Evolutionary conservation across 1,140 invertebrate species (phyloP).

Genomic region (Aphaenogaster floridana): DNA sequence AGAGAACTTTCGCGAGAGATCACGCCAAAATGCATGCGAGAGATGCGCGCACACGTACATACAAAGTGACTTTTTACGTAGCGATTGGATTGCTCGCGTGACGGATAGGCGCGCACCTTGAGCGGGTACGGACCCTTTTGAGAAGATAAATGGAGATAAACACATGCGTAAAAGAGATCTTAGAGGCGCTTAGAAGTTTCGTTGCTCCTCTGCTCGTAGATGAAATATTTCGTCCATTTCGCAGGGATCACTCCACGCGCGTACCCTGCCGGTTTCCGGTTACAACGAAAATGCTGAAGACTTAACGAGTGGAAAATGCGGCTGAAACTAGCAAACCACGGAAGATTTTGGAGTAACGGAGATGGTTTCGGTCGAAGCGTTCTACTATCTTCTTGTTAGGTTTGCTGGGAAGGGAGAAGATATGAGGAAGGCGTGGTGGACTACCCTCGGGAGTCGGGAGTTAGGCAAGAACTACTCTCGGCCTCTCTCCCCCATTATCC

Average conservation of each 20-base stretch:
- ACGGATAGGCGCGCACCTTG: not conserved
- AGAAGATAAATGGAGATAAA: not conserved
- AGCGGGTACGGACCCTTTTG: not conserved
- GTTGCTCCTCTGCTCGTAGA: not conserved
- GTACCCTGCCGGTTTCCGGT: not conserved
- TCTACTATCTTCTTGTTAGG: conserved; percentile 61
- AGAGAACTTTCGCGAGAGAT: not conserved
- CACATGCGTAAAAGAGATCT: conserved; percentile 16
- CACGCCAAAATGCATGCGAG: not conserved
- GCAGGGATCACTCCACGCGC: not conserved
- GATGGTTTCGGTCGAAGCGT: conserved; percentile 41
- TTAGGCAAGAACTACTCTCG: conserved; percentile 55
- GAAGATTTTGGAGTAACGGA: conserved; percentile 32
- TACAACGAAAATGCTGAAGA: conserved; percentile 33
- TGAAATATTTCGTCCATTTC: conserved; percentile 9
- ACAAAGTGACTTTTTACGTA: not conserved
- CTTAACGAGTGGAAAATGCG: conserved; percentile 26
- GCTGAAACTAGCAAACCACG: conserved; percentile 7
- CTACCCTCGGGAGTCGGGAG: conserved; percentile 45
- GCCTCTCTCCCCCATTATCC: conserved; percentile 34
- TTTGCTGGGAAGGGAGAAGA: conserved; percentile 56
- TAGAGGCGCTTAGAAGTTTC: conserved; percentile 7
- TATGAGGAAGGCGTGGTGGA: conserved; percentile 68
- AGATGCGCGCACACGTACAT: not conserved
- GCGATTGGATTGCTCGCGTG: not conserved